Conservation (phyloP, 2,888 invertebrate genomes). For the Xanthorhoe spadicearia region DNA sequence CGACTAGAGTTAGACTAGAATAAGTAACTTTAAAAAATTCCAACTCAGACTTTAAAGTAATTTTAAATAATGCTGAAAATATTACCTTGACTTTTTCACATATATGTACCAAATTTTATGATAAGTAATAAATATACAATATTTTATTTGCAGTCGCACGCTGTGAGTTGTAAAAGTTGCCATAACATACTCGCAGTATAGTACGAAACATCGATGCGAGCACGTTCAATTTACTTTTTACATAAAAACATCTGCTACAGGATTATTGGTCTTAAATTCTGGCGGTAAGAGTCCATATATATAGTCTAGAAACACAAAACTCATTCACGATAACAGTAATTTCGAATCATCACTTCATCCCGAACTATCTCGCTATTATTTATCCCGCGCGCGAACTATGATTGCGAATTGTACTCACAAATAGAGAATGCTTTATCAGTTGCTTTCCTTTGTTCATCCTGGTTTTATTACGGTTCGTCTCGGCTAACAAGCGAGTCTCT, state of each 20-base stretch:
- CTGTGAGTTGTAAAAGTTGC: conserved; percentile 42
- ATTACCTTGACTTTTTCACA: not conserved
- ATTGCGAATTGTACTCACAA: conserved; percentile 73
- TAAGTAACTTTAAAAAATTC: not conserved
- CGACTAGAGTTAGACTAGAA: not conserved
- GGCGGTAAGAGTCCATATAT: conserved; percentile 37
- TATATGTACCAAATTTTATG: conserved; percentile 31
- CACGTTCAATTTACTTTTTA: conserved; percentile 38
- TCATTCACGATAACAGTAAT: conserved; percentile 59
- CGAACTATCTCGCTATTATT: conserved; percentile 12
- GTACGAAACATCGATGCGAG: conserved; percentile 36
- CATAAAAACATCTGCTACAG: conserved; percentile 42
- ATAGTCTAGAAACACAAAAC: conserved; percentile 41
- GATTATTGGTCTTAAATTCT: conserved; percentile 41
- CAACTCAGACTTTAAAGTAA: not conserved
- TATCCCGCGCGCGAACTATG: conserved; percentile 53
- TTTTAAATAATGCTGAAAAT: not conserved
- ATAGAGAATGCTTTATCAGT: conserved; percentile 66
- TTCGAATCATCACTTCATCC: conserved; percentile 51
- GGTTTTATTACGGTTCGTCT: conserved; percentile 36
- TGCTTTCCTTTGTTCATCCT: conserved; percentile 68
- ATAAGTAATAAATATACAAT: conserved; percentile 40
- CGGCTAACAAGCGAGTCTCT: conserved; percentile 64
- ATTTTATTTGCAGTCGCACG: conserved; percentile 41
- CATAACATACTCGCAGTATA: conserved; percentile 34